These are phyloP conservation scores for Bradypus variegatus DNA, from an alignment of 2,797 vertebrate species.

Conservation along the genomic window DNA sequence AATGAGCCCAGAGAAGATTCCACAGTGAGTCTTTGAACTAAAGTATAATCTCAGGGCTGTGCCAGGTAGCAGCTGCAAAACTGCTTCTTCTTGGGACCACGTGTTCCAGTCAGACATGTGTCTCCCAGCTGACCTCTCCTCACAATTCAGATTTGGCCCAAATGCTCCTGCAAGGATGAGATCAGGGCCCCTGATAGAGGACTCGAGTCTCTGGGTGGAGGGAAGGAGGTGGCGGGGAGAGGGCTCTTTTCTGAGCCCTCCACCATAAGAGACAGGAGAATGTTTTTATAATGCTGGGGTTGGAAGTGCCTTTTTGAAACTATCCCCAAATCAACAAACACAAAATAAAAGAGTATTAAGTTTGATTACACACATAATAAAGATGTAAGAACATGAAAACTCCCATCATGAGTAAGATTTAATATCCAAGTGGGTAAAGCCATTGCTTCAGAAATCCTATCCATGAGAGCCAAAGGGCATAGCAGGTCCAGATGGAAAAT, in stretches of 20 bases:
- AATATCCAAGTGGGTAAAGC: not conserved
- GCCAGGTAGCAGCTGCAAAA: not conserved
- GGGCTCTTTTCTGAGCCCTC: not conserved
- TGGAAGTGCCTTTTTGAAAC: not conserved
- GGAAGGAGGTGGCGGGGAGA: not conserved
- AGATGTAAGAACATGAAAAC: not conserved
- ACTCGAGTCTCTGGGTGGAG: not conserved
- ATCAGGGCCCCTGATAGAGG: not conserved
- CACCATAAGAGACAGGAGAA: not conserved
- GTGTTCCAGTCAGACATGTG: conserved; percentile 2
- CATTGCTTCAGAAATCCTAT: not conserved
- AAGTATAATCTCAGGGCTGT: not conserved
- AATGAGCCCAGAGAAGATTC: not conserved
- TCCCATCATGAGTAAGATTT: not conserved
- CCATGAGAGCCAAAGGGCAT: not conserved
- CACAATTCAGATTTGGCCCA: not conserved
- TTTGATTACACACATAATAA: not conserved
- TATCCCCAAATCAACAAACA: not conserved
- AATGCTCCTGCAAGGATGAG: not conserved
- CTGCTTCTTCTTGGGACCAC: not conserved
- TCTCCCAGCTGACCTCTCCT: not conserved
- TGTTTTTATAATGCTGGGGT: not conserved
- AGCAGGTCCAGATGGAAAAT: not conserved
- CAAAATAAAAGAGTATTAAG: not conserved
- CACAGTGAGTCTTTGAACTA: not conserved